These are phyloP conservation scores for Heptranchias perlo DNA, from an alignment of 2,113 vertebrate species.

Conservation along the genomic window DNA sequence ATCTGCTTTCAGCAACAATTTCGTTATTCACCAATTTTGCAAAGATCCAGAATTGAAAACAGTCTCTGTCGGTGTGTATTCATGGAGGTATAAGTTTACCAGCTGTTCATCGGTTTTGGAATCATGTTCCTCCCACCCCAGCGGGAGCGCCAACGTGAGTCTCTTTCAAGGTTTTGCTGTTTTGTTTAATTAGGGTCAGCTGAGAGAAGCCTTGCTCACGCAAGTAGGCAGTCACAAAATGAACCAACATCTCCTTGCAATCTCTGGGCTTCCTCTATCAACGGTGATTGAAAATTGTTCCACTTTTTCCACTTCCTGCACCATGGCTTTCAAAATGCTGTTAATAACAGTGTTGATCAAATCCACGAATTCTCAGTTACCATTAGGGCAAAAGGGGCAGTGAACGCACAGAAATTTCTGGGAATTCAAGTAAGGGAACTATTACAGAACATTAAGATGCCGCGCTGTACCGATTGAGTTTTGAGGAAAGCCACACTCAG, in stretches of 20 bases:
- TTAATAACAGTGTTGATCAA: not conserved
- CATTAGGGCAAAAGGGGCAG: not conserved
- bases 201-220: not conserved
- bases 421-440: not conserved
- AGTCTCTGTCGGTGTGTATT: not conserved
- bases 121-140: not conserved
- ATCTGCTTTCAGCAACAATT: not conserved
- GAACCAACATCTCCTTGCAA: not conserved
- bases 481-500: not conserved
- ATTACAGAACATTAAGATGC: not conserved
- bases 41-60: not conserved
- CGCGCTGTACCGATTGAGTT: not conserved
- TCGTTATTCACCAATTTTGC: not conserved
- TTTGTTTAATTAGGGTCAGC: not conserved
- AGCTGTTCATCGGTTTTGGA: not conserved
- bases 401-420: not conserved
- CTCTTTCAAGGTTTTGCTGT: not conserved
- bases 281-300: not conserved
- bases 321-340: not conserved
- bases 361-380: not conserved
- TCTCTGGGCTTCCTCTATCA: not conserved
- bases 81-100: not conserved
- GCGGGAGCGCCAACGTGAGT: not conserved
- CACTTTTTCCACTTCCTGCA: not conserved
- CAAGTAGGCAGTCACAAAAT: not conserved